Conservation (phyloP, 2,888 invertebrate species). For the Drosophila conformis region DNA sequence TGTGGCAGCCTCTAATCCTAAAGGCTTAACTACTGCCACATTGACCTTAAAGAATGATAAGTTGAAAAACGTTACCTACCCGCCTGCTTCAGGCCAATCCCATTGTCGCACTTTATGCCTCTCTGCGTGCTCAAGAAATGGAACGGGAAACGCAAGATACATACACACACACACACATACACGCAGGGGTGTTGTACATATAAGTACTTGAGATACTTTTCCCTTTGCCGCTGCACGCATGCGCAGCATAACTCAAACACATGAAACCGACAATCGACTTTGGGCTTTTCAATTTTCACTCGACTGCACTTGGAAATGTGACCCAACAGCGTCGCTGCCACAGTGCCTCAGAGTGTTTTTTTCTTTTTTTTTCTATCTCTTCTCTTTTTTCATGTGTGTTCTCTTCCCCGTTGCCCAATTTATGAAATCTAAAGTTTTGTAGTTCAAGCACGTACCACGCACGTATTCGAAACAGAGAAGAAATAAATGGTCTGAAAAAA, state of each 20-base stretch:
- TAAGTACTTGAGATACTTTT: conserved; percentile 45
- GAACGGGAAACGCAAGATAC: conserved; percentile 11
- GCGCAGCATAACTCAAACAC: conserved; percentile 75
- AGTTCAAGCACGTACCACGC: conserved; percentile 77
- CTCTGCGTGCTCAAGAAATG: conserved; percentile 19
- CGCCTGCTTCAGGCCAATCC: conserved; percentile 30
- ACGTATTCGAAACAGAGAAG: conserved; percentile 23
- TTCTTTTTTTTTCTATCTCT: neutral
- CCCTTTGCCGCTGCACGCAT: conserved; percentile 61
- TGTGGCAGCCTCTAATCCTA: conserved; percentile 26
- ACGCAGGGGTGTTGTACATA: neutral
- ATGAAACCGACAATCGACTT: conserved; percentile 42
- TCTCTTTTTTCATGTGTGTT: conserved; percentile 24
- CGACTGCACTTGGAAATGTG: conserved; percentile 54
- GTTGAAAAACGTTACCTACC: conserved; percentile 29
- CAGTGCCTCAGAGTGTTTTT: conserved; percentile 18
- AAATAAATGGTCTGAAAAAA: conserved; percentile 18
- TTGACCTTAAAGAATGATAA: conserved; percentile 40
- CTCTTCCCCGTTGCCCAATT: conserved; percentile 62
- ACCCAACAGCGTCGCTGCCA: conserved; percentile 41
- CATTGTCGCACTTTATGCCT: conserved; percentile 15
- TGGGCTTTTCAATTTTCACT: conserved; percentile 60
- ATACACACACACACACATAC: neutral
- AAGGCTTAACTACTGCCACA: conserved; percentile 19
- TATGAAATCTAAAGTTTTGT: conserved; percentile 65